phyloP scores from a whole-genome alignment of 2,888 invertebrate species.

The Glyphotaelius pellucidus region DNA sequence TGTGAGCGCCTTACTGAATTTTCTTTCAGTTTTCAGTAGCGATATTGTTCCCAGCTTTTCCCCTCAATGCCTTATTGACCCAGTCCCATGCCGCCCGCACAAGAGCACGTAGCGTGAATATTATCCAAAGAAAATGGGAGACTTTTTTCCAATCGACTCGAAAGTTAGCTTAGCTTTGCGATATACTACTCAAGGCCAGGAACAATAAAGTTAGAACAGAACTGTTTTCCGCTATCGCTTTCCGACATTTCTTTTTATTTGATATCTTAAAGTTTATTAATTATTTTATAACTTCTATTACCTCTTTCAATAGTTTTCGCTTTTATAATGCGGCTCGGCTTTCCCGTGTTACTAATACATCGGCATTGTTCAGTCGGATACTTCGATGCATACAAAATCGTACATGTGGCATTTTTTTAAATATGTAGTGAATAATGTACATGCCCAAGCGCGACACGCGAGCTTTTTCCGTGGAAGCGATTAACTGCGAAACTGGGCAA shows the following conservation, averaged over 20 bases:
- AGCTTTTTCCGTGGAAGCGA: slow-evolving; percentile 43
- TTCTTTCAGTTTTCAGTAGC: background rate
- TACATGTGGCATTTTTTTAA: background rate
- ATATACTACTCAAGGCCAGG: background rate
- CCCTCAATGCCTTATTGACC: slow-evolving; percentile 49
- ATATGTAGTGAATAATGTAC: background rate
- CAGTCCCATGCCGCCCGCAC: slow-evolving; percentile 30
- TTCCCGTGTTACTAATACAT: slow-evolving; percentile 25
- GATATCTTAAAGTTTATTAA: background rate
- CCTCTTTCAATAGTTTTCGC: background rate
- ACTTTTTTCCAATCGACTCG: background rate
- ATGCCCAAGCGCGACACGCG: slow-evolving; percentile 31
- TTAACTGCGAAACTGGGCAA: slow-evolving; percentile 20
- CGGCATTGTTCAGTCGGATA: background rate
- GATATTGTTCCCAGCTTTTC: slow-evolving; percentile 11
- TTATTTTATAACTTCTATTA: background rate
- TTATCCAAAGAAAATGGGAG: background rate
- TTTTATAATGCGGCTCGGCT: background rate
- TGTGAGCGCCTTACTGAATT: background rate
- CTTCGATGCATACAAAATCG: slow-evolving; percentile 7
- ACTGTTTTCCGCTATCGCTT: background rate
- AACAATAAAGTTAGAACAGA: background rate
- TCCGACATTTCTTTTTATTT: background rate
- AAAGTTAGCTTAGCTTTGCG: background rate
- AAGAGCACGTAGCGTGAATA: background rate